Evolutionary conservation across 2,113 vertebrate species (phyloP).

Genomic region (Symphodus melops): DNA sequence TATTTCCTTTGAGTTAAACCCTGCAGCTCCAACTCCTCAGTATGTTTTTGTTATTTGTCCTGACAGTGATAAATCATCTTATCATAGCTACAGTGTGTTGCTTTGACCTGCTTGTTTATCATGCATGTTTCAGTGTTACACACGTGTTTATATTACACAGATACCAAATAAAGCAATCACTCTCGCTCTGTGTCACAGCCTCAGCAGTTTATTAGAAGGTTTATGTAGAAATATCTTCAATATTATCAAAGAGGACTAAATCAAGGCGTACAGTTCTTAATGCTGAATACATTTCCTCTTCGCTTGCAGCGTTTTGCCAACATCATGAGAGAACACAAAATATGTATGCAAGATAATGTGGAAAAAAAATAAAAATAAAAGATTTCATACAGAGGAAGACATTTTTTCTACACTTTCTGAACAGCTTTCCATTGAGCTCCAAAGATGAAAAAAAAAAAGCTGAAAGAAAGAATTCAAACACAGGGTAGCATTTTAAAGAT

Average conservation of each 20-base stretch:
- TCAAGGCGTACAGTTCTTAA: slow-evolving; percentile 32
- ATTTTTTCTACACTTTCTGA: slow-evolving; percentile 54
- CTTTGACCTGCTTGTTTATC: neutral
- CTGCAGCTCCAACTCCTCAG: neutral
- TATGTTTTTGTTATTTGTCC: neutral
- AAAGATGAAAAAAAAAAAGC: slow-evolving; percentile 7
- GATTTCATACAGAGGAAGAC: slow-evolving; percentile 26
- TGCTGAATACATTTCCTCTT: slow-evolving; percentile 46
- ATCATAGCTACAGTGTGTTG: neutral
- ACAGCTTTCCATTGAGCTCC: slow-evolving; percentile 41
- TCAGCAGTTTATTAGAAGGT: slow-evolving; percentile 61
- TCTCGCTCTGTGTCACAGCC: slow-evolving; percentile 34
- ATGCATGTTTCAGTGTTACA: neutral
- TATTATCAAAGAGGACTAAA: slow-evolving; percentile 33
- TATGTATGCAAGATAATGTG: slow-evolving; percentile 23
- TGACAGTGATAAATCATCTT: too few relatives aligned
- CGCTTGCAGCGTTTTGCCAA: slow-evolving; percentile 24
- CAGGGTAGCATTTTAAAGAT: slow-evolving; percentile 15
- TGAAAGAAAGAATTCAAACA: slow-evolving; percentile 34
- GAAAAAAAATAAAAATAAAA: slow-evolving; percentile 6
- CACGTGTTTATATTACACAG: slow-evolving; percentile 15
- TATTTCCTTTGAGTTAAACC: slow-evolving; percentile 17
- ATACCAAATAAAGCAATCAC: slow-evolving; percentile 4
- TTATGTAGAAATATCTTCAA: slow-evolving; percentile 27
- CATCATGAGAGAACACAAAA: slow-evolving; percentile 33